A percentile compares a stretch with the other conserved stretches of the same genome.
Conservation (phyloP, 1,140 invertebrate species). For the Sycophaga agraensis region DNA sequence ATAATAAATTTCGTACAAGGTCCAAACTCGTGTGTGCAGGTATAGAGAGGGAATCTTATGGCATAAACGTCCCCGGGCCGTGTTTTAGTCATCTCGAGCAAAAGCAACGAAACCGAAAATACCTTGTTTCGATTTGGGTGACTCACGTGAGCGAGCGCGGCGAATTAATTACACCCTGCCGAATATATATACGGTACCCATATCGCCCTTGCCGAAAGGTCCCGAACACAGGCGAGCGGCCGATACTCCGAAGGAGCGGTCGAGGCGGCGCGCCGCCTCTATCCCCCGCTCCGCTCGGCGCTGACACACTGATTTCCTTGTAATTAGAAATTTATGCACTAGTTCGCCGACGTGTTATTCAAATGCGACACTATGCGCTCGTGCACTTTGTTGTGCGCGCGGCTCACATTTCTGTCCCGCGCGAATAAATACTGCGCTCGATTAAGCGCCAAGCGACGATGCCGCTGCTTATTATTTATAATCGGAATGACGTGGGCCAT, state of each 20-base stretch:
- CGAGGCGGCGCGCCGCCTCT: too few species aligned
- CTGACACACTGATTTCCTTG: constrained; percentile 46
- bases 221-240: too few species aligned
- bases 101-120: constrained; percentile 1
- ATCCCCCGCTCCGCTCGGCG: not conserved
- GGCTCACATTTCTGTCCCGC: constrained; percentile 29
- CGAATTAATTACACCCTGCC: constrained; percentile 25
- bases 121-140: constrained; percentile 25
- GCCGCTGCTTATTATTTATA: constrained; percentile 38
- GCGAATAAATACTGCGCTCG: constrained; percentile 29
- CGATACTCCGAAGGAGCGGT: too few species aligned
- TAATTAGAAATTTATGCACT: constrained; percentile 58
- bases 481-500: constrained; percentile 37
- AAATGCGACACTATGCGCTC: constrained; percentile 55
- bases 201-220: too few species aligned
- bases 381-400: constrained; percentile 32
- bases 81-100: not conserved
- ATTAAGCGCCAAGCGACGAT: constrained; percentile 24
- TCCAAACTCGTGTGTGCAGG: too few species aligned
- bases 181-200: constrained; percentile 18
- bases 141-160: constrained; percentile 12
- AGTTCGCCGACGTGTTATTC: constrained; percentile 53
- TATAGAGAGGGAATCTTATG: too few species aligned
- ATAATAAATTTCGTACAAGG: too few species aligned
- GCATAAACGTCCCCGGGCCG: not conserved